These are phyloP conservation scores for Mycteria americana DNA, from an alignment of 2,797 vertebrate genomes.

Conservation along the genomic window DNA sequence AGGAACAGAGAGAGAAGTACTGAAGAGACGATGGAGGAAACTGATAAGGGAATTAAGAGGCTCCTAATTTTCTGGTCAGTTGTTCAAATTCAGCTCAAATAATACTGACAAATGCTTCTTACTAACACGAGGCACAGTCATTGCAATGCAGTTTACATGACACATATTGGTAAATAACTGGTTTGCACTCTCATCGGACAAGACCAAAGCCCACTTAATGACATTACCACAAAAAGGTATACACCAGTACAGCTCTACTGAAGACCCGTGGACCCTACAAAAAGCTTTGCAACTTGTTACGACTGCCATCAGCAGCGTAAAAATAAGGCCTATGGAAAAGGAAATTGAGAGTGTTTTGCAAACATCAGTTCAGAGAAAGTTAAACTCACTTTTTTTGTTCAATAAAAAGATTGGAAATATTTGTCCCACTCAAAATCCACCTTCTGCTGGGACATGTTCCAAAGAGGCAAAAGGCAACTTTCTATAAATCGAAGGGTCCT, in stretches of 20 bases:
- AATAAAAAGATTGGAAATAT: background rate
- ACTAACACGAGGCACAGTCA: background rate
- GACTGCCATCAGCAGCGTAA: background rate
- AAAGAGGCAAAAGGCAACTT: background rate
- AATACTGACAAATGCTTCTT: background rate
- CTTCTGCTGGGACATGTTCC: background rate
- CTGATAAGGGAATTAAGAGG: background rate
- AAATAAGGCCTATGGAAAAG: background rate
- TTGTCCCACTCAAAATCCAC: background rate
- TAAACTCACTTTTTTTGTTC: background rate
- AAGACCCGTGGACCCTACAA: background rate
- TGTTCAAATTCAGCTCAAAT: background rate
- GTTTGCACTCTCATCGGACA: background rate
- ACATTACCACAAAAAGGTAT: background rate
- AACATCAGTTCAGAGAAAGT: background rate
- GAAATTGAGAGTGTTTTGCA: background rate
- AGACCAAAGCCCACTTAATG: background rate
- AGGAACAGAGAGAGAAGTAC: background rate
- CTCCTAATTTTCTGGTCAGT: background rate
- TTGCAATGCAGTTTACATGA: background rate
- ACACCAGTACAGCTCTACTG: background rate
- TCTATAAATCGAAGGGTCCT: background rate
- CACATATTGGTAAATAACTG: background rate
- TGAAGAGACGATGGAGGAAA: background rate
- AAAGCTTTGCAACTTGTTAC: background rate